Percentiles rank a stretch among this genome's conserved stretches.
These are phyloP conservation scores for Cyclina sinensis DNA, from an alignment of 1,140 invertebrate genomes.

Conservation along the genomic window DNA sequence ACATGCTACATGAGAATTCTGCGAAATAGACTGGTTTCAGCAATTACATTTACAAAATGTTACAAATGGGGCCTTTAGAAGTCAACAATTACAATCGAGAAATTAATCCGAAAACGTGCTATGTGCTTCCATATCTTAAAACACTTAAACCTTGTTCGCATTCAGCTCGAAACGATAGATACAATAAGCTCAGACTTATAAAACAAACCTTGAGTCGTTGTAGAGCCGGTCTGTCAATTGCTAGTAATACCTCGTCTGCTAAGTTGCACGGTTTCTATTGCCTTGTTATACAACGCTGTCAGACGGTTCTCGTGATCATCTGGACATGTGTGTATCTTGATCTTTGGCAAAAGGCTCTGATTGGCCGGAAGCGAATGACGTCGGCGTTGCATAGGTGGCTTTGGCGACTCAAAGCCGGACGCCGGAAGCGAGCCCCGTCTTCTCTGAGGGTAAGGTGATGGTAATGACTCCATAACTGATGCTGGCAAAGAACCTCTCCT, in stretches of 20 bases:
- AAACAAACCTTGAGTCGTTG: too few relatives aligned
- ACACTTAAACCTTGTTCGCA: too few relatives aligned
- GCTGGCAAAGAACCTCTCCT: neutral
- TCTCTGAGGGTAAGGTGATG: neutral
- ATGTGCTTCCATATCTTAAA: too few relatives aligned
- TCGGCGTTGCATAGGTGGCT: neutral
- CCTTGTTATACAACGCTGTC: conserved; percentile 49
- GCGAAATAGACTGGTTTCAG: too few relatives aligned
- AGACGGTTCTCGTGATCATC: neutral
- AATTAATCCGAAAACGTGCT: too few relatives aligned
- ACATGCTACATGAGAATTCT: too few relatives aligned
- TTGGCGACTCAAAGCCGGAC: neutral
- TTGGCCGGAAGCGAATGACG: neutral
- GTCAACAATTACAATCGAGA: too few relatives aligned
- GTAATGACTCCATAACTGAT: neutral
- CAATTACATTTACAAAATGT: too few relatives aligned
- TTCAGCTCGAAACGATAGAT: too few relatives aligned
- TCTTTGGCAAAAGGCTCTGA: neutral
- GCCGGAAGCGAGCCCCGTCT: neutral
- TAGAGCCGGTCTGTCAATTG: too few relatives aligned
- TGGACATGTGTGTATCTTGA: neutral
- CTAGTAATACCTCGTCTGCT: neutral
- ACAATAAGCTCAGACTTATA: too few relatives aligned
- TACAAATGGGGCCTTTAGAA: too few relatives aligned
- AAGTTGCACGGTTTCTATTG: conserved; percentile 49